phyloP scores from a whole-genome alignment of 2,888 invertebrate genomes.

The Oscheius sp. region DNA sequence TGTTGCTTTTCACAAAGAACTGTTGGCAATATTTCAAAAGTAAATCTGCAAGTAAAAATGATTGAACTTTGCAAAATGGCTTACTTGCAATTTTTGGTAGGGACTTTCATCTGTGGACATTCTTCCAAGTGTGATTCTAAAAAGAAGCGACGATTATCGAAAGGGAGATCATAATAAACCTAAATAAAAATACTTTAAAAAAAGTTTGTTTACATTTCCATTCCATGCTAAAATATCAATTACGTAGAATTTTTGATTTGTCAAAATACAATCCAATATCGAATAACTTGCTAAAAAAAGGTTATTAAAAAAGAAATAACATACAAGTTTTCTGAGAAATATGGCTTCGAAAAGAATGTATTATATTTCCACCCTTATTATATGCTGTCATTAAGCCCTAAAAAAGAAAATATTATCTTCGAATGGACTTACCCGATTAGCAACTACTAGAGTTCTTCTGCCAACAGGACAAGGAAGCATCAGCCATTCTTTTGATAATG shows the following conservation, averaged over 20 bases:
- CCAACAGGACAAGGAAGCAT: conserved; percentile 84
- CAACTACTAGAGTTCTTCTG: conserved; percentile 82
- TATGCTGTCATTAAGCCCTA: conserved; percentile 77
- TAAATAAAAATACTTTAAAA: background rate
- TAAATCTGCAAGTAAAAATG: conserved; percentile 57
- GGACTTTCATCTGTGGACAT: conserved; percentile 46
- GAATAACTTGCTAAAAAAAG: conserved; percentile 73
- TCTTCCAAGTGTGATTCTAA: conserved; percentile 80
- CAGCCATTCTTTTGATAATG: conserved; percentile 72
- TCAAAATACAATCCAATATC: conserved; percentile 85
- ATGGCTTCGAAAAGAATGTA: conserved; percentile 78
- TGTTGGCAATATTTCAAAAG: conserved; percentile 74
- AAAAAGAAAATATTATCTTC: conserved; percentile 66
- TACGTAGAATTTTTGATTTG: conserved; percentile 78
- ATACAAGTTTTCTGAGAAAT: conserved; percentile 70
- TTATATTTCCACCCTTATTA: conserved; percentile 49
- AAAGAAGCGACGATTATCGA: conserved; percentile 87
- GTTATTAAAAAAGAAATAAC: conserved; percentile 62
- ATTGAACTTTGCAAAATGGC: background rate
- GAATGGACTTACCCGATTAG: conserved; percentile 77
- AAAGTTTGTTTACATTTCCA: conserved; percentile 14
- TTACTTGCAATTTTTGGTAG: conserved; percentile 18
- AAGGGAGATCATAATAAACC: conserved; percentile 58
- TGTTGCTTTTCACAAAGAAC: conserved; percentile 63
- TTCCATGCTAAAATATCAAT: conserved; percentile 85